Conservation (phyloP, 2,888 invertebrate genomes). For the Phania funesta region DNA sequence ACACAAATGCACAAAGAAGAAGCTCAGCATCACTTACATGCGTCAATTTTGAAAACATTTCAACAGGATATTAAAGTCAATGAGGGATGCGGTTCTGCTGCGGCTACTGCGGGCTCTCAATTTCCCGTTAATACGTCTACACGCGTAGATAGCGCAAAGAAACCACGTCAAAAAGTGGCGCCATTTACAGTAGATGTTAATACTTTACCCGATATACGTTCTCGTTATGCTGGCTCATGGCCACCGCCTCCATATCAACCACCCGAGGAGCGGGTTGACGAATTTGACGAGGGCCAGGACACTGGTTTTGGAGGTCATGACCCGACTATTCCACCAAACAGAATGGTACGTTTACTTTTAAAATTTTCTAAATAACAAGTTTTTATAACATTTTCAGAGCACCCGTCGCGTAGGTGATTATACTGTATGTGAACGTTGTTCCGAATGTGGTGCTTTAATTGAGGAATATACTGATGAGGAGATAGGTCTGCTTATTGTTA, state of each 20-base stretch:
- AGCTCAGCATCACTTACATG: constrained; percentile 73
- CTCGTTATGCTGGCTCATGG: constrained; percentile 82
- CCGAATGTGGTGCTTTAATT: constrained; percentile 93
- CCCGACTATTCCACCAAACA: constrained; percentile 67
- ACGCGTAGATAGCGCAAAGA: constrained; percentile 66
- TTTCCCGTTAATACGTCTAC: constrained; percentile 7
- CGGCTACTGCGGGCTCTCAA: constrained; percentile 1
- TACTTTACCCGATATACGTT: constrained; percentile 81
- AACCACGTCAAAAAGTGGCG: constrained; percentile 82
- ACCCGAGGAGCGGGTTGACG: constrained; percentile 74
- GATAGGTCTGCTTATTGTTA: constrained; percentile 94
- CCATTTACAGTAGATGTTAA: constrained; percentile 82
- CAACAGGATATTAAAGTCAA: constrained; percentile 64
- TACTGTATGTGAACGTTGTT: constrained; percentile 85
- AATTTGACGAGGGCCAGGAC: constrained; percentile 73
- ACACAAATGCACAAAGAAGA: constrained; percentile 30
- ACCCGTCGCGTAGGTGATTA: constrained; percentile 86
- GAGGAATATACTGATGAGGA: constrained; percentile 99
- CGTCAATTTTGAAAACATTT: constrained; percentile 77
- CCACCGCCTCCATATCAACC: constrained; percentile 79
- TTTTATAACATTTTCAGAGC: constrained; percentile 79
- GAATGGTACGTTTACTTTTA: constrained; percentile 70
- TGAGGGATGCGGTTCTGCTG: neutral
- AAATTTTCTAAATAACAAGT: neutral
- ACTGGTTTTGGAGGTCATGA: constrained; percentile 72